Conservation (phyloP, 37 sponge, comb jelly and placozoan genomes). For the Halichondria panicea region DNA sequence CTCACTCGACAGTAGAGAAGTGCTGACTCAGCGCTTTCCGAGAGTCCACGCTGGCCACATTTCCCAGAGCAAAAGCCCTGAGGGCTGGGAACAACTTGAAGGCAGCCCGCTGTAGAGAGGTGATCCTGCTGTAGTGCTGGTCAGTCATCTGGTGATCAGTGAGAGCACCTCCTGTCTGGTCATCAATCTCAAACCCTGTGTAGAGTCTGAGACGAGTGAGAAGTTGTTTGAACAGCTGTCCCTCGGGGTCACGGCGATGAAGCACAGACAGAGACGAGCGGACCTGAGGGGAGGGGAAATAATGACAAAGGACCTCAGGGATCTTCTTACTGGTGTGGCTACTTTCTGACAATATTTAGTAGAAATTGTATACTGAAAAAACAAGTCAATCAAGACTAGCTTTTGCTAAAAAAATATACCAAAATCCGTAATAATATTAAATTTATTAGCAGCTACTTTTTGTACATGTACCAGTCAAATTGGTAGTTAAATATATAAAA, state of each 20-base stretch:
- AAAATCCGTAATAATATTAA: too few species aligned
- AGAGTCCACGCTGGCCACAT: constrained; percentile 90
- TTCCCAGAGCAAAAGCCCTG: constrained; percentile 81
- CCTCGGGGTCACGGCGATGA: constrained; percentile 66
- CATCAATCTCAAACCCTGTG: constrained; percentile 93
- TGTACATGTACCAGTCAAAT: too few species aligned
- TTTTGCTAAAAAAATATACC: too few species aligned
- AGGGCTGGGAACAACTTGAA: constrained; percentile 89
- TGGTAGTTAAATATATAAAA: too few species aligned
- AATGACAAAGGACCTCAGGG: too few species aligned
- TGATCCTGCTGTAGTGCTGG: constrained; percentile 79
- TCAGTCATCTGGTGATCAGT: constrained; percentile 84
- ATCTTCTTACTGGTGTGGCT: too few species aligned
- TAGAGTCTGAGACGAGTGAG: constrained; percentile 91
- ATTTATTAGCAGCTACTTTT: too few species aligned
- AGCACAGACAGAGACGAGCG: constrained; percentile 63
- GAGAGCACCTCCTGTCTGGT: constrained; percentile 80
- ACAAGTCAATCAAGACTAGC: too few species aligned
- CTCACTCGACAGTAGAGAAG: constrained; percentile 66
- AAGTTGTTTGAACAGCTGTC: constrained; percentile 88
- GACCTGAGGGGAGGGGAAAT: constrained; percentile 23
- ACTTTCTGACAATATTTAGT: too few species aligned
- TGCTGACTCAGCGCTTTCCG: constrained; percentile 70
- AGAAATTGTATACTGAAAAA: too few species aligned
- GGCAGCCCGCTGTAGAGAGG: constrained; percentile 70